These are phyloP conservation scores for Ptiloglossa arizonensis DNA, from an alignment of 1,140 invertebrate species.

Conservation along the genomic window DNA sequence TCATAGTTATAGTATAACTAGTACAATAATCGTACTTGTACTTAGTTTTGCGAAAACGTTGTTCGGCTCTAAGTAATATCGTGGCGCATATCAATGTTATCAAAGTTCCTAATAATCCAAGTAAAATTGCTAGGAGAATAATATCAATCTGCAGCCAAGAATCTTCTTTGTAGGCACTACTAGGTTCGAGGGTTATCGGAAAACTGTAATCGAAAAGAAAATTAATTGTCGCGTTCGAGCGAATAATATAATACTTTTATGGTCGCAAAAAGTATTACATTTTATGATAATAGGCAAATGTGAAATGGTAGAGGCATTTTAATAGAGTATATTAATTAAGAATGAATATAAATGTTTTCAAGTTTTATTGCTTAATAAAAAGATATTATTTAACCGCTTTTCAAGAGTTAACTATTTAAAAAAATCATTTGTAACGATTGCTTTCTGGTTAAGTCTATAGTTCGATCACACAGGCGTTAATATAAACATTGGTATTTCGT, in stretches of 20 bases:
- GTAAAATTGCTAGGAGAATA: slow-evolving; percentile 61
- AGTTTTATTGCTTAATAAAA: no score
- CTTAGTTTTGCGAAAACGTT: slow-evolving; percentile 2
- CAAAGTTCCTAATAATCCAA: slow-evolving; percentile 57
- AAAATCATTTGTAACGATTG: no score
- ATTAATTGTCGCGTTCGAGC: no score
- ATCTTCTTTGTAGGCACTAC: slow-evolving; percentile 54
- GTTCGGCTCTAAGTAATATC: slow-evolving; percentile 17
- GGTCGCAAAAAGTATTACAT: not conserved
- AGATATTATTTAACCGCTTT: no score
- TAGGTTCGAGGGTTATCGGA: slow-evolving; percentile 61
- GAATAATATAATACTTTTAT: no score
- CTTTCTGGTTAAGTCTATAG: no score
- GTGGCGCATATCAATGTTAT: slow-evolving; percentile 48
- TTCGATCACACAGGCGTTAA: no score
- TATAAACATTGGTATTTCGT: no score
- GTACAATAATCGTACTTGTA: slow-evolving; percentile 25
- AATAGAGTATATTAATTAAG: no score
- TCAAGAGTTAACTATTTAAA: no score
- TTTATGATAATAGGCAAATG: not conserved
- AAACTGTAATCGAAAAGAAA: slow-evolving; percentile 55
- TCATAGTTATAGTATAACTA: not conserved
- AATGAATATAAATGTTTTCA: no score
- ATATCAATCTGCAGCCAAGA: slow-evolving; percentile 66
- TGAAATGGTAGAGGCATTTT: not conserved